Base-by-base conservation (phyloP, 2,797 vertebrate genomes). In the Potorous gilbertii region DNA sequence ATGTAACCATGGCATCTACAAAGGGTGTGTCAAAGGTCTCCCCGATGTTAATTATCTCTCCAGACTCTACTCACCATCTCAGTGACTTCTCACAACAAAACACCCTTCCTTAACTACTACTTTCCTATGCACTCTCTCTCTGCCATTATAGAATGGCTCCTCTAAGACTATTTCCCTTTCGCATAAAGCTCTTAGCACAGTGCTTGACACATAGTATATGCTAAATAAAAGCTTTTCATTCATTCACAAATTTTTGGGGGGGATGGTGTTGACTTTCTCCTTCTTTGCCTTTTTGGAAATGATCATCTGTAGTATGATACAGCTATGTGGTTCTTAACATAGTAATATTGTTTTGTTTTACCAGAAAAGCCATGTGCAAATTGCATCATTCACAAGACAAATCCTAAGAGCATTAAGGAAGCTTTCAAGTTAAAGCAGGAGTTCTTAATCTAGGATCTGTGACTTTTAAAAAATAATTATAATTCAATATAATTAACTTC, bases 311-410 rank as follows among this genome's bases (percentile, higher is more conserved):
- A 10, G 62, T 87, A 56, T 92, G 50, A 95, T 14, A 13, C n/a
- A 95, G 59, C 91, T 93, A n/a, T 94, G 95, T 96, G 81, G 90
- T 74, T 5, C 59, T 95, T 92, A 96, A 93, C 54, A 54, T 93
- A 18, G 92, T 93, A 95, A 95, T 62, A 4, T 62, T 59, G 59
- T 62, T 56, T 56, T 34, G 59, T 62, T 62, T 14, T 62, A 0
- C 56, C 59, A 54, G 46, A 96, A 96, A 96, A 96, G 40, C 56
- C 40, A 66, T 93, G n/a, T 92, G 2, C 91, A 74, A 96, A 91
- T 31, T 93, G 94, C 94, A 57, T 92, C 10, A 59, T 90, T 9
- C 40, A 27, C 21, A 81, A 81, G 74, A 81, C 21, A 46, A 81
- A 81, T 81, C 74, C 21, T 81, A 46, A 46, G 40, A 46, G 18